A percentile compares a stretch with the other conserved stretches of the same genome.
These are phyloP conservation scores for Origma solitaria DNA, from an alignment of 2,113 vertebrate genomes.

Conservation along the genomic window DNA sequence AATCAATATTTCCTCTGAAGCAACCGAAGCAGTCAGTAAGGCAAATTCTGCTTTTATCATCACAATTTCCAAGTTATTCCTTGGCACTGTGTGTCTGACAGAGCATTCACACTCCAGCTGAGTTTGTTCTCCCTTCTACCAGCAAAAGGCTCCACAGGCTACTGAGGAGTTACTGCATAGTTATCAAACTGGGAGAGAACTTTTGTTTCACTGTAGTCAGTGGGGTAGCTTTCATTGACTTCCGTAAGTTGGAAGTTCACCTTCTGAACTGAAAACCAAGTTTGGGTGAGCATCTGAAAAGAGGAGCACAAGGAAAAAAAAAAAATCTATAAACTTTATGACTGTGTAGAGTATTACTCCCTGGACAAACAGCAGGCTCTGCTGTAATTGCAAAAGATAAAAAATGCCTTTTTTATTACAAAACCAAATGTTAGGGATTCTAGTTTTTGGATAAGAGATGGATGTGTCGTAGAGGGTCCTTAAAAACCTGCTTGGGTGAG, in stretches of 20 bases:
- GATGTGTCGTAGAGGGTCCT: not conserved
- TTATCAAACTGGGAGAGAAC: not conserved
- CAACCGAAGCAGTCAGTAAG: not conserved
- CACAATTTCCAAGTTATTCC: not conserved
- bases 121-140: not conserved
- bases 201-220: not conserved
- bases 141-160: not conserved
- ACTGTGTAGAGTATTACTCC: not conserved
- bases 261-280: not conserved
- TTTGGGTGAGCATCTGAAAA: not conserved
- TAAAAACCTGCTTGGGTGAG: not conserved
- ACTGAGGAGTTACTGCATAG: not conserved
- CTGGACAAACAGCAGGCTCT: not conserved
- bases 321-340: not conserved
- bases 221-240: not conserved
- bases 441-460: constrained; percentile 9
- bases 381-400: constrained; percentile 22
- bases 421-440: not conserved
- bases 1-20: not conserved
- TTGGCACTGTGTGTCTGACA: not conserved
- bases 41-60: constrained; percentile 6
- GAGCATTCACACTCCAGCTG: not conserved
- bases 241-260: not conserved
- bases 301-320: not conserved
- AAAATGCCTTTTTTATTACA: constrained; percentile 1